A percentile compares a stretch with the other conserved stretches of the same genome.
phyloP scores from a whole-genome alignment of 2,113 vertebrate species.

The Donacobius atricapilla region DNA sequence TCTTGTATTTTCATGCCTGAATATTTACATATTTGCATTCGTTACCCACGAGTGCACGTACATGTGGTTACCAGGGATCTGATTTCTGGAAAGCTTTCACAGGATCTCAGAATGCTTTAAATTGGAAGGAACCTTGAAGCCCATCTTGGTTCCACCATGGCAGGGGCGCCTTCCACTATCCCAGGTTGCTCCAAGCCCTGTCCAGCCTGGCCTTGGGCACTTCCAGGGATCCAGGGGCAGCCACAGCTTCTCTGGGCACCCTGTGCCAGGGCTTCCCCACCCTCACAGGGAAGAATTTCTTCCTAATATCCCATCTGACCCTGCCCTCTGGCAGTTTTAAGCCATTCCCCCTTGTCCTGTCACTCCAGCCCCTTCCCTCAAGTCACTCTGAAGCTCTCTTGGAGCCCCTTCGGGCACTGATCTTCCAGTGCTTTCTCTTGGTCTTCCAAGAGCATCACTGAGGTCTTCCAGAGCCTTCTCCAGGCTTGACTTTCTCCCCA shows the following conservation, averaged over 20 bases:
- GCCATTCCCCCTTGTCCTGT: not conserved
- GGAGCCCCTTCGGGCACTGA: not conserved
- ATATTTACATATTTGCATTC: not conserved
- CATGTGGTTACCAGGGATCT: not conserved
- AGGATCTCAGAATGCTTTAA: not conserved
- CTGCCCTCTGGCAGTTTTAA: rapidly evolving
- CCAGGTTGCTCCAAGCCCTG: rapidly evolving
- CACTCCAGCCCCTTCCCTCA: not conserved
- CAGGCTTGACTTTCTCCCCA: not conserved
- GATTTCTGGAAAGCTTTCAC: not conserved
- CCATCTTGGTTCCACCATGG: not conserved
- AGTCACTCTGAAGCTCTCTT: not conserved
- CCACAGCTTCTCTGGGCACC: not conserved
- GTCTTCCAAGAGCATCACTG: not conserved
- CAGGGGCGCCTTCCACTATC: not conserved
- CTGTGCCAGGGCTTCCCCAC: rapidly evolving
- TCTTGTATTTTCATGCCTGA: not conserved
- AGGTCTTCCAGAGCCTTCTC: not conserved
- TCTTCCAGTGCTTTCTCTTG: not conserved
- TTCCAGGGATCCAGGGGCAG: not conserved
- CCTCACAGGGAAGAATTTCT: not conserved
- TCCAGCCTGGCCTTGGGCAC: not conserved
- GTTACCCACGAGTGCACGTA: not conserved
- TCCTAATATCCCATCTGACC: rapidly evolving
- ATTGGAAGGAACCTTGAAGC: not conserved